Conservation (phyloP, 2,888 invertebrate species). For the Tachina lurida region DNA sequence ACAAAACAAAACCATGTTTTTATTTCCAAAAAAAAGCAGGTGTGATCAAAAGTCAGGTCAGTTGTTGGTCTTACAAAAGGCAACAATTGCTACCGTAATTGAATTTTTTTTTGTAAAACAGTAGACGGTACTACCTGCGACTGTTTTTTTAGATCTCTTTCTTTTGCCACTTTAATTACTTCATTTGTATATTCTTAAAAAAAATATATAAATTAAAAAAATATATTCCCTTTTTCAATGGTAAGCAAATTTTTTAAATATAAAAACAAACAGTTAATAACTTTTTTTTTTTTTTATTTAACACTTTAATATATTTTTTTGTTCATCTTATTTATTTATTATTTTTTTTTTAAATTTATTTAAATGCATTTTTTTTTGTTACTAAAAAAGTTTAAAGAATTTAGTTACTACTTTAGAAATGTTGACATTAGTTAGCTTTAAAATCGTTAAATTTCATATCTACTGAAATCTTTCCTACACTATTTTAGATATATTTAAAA, state of each 20-base stretch:
- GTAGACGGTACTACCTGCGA: constrained; percentile 83
- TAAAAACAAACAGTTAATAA: constrained; percentile 25
- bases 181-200: constrained; percentile 7
- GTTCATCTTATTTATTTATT: constrained; percentile 4
- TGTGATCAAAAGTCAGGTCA: constrained; percentile 80
- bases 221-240: constrained; percentile 40
- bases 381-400: constrained; percentile 5
- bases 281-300: constrained; percentile 2
- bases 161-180: background rate
- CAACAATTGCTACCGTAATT: constrained; percentile 82
- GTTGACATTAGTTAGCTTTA: background rate
- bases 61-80: constrained; percentile 73
- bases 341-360: constrained; percentile 2
- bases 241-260: constrained; percentile 53
- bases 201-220: constrained; percentile 13
- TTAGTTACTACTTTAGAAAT: background rate
- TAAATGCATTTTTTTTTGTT: constrained; percentile 16
- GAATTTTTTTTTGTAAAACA: constrained; percentile 73
- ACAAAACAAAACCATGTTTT: constrained; percentile 44
- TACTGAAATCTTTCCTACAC: too few species aligned
- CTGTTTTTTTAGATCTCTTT: constrained; percentile 74
- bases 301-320: constrained; percentile 12
- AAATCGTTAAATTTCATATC: too few species aligned
- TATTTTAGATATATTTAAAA: too few species aligned
- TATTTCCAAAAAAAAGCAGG: constrained; percentile 23